A percentile compares a stretch with the other conserved stretches of the same genome.
Evolutionary conservation across 2,888 invertebrate species (phyloP).

Genomic region (Cryptophagus acutangulus): DNA sequence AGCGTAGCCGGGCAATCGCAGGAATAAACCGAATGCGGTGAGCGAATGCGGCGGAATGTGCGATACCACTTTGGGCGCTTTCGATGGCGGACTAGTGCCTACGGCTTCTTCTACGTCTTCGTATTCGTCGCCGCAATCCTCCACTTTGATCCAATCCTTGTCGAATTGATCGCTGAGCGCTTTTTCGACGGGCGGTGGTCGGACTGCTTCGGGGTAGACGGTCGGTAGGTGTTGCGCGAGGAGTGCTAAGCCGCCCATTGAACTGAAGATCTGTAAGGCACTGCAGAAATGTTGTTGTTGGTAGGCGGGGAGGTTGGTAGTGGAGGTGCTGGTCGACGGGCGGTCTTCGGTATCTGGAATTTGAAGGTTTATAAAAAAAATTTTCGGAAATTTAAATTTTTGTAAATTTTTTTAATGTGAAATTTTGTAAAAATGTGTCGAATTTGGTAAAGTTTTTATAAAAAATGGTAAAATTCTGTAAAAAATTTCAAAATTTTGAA

Average conservation of each 20-base stretch:
- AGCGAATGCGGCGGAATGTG: slow-evolving; percentile 85
- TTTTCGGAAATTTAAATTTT: no score
- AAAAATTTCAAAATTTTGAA: no score
- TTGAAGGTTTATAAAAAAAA: no score
- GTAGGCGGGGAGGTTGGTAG: no score
- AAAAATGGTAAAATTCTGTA: no score
- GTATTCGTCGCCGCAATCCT: slow-evolving; percentile 58
- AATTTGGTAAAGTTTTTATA: no score
- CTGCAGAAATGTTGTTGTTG: no score
- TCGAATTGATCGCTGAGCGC: slow-evolving; percentile 53
- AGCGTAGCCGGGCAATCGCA: slow-evolving; percentile 86
- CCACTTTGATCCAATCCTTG: slow-evolving; percentile 50
- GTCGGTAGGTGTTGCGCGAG: slow-evolving; percentile 85
- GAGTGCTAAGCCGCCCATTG: slow-evolving; percentile 81
- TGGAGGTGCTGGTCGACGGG: no score
- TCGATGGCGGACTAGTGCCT: slow-evolving; percentile 50
- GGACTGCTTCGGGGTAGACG: slow-evolving; percentile 73
- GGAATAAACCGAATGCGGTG: slow-evolving; percentile 83
- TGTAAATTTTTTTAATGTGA: no score
- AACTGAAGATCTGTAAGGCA: slow-evolving; percentile 80
- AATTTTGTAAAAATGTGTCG: no score
- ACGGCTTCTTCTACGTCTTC: slow-evolving; percentile 58
- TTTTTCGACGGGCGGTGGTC: slow-evolving; percentile 40
- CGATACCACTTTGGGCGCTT: slow-evolving; percentile 51
- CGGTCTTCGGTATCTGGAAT: no score